These are phyloP conservation scores for Chloropsis cyanopogon DNA, from an alignment of 2,113 vertebrate genomes.

Conservation along the genomic window DNA sequence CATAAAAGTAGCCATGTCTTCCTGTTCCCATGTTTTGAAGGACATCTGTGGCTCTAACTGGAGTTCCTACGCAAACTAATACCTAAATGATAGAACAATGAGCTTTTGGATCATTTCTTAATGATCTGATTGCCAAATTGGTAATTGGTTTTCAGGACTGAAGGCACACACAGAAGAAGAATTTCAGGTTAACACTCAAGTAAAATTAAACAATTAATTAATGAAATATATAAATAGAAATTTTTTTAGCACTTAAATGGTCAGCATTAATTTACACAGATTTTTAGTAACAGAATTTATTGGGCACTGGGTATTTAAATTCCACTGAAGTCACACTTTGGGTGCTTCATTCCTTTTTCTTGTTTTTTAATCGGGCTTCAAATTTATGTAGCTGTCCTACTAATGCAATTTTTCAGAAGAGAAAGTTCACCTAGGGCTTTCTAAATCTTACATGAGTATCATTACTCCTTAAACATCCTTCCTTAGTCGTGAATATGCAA, in stretches of 20 bases:
- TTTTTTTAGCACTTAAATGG: not conserved
- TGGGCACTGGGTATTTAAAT: not conserved
- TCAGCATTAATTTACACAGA: not conserved
- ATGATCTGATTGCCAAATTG: not conserved
- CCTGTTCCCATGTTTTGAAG: not conserved
- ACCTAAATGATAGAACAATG: not conserved
- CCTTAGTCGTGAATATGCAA: not conserved
- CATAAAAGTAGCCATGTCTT: not conserved
- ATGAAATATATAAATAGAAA: not conserved
- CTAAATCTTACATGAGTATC: slow-evolving; percentile 52
- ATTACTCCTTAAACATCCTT: slow-evolving; percentile 36
- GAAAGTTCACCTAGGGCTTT: slow-evolving; percentile 38
- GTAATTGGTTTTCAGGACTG: not conserved
- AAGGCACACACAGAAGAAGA: not conserved
- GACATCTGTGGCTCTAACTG: not conserved
- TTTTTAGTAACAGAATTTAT: not conserved
- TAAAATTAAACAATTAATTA: not conserved
- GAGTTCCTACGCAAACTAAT: not conserved
- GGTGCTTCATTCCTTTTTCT: not conserved
- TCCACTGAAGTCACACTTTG: not conserved
- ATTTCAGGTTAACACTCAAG: not conserved
- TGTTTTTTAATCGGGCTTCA: not conserved
- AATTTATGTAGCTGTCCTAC: slow-evolving; percentile 28
- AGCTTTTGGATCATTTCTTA: not conserved
- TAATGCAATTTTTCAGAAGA: slow-evolving; percentile 27